These are phyloP conservation scores for Criorhina ranunculi DNA, from an alignment of 2,888 invertebrate species.

Conservation along the genomic window DNA sequence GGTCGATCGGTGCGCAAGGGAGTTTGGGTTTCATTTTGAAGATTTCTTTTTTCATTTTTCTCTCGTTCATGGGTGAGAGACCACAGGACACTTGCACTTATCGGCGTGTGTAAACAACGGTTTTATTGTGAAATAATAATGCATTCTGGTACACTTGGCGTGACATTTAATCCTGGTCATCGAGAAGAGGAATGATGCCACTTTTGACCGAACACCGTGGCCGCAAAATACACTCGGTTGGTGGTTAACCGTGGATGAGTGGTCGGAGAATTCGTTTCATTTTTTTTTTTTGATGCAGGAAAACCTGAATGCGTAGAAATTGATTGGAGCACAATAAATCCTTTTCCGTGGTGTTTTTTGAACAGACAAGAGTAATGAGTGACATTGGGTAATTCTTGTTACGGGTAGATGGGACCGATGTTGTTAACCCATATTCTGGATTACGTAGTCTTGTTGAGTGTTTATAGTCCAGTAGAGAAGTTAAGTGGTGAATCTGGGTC, in stretches of 20 bases:
- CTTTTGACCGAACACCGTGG: conserved; percentile 52
- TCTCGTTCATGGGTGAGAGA: background rate
- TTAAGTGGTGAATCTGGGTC: background rate
- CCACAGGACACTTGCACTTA: conserved; percentile 40
- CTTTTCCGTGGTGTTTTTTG: conserved; percentile 33
- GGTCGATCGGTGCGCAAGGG: conserved; percentile 42
- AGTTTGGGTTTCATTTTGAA: conserved; percentile 6
- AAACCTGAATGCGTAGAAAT: conserved; percentile 50
- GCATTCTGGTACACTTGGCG: conserved; percentile 70
- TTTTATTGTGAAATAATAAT: conserved; percentile 73
- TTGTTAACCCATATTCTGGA: conserved; percentile 8
- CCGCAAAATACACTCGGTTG: conserved; percentile 63
- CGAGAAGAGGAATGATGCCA: conserved; percentile 49
- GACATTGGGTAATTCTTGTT: conserved; percentile 50
- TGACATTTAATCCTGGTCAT: conserved; percentile 68
- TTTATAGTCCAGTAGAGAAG: background rate
- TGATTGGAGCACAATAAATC: conserved; percentile 72
- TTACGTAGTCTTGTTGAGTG: background rate
- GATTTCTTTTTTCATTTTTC: conserved; percentile 1
- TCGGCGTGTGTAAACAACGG: conserved; percentile 59
- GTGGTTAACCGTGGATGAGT: conserved; percentile 67
- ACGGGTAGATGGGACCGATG: conserved; percentile 23
- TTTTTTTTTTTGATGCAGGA: conserved; percentile 18
- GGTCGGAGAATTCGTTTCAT: too few relatives aligned
- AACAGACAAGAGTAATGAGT: conserved; percentile 58